Evolutionary conservation across 2,888 invertebrate genomes (phyloP).

Genomic region (Mimumesa dahlbomi): DNA sequence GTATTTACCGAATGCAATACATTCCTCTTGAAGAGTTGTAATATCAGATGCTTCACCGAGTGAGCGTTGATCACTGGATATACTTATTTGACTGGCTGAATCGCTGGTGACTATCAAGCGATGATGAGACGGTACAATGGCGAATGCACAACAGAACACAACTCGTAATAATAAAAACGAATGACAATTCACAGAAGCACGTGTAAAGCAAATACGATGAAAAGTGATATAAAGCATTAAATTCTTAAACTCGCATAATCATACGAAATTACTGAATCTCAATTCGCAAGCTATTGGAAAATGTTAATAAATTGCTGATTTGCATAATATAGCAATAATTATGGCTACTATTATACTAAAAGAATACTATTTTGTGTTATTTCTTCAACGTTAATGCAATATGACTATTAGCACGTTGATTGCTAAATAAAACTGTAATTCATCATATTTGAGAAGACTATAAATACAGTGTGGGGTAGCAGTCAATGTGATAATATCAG

Average conservation of each 20-base stretch:
- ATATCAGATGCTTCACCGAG: slow-evolving; percentile 79
- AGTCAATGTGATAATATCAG: too few relatives aligned
- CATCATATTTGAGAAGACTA: too few relatives aligned
- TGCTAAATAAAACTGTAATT: too few relatives aligned
- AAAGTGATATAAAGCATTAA: slow-evolving; percentile 56
- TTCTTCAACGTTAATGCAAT: slow-evolving; percentile 30
- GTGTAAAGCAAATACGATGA: slow-evolving; percentile 68
- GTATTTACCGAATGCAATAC: slow-evolving; percentile 79
- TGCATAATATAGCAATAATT: slow-evolving; percentile 33
- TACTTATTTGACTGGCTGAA: slow-evolving; percentile 80
- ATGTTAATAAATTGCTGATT: slow-evolving; percentile 35
- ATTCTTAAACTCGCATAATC: slow-evolving; percentile 41
- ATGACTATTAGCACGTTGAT: slow-evolving; percentile 22
- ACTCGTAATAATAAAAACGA: slow-evolving; percentile 70
- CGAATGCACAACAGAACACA: slow-evolving; percentile 75
- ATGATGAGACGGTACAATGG: slow-evolving; percentile 76
- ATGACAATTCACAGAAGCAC: slow-evolving; percentile 69
- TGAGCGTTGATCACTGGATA: slow-evolving; percentile 80
- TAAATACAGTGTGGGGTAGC: too few relatives aligned
- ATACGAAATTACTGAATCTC: slow-evolving; percentile 39
- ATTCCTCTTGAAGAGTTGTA: slow-evolving; percentile 79
- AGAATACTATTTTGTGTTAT: slow-evolving; percentile 20
- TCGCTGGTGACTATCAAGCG: slow-evolving; percentile 80
- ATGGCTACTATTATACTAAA: slow-evolving; percentile 18
- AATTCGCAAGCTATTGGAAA: slow-evolving; percentile 35